These are phyloP conservation scores for Bettongia penicillata DNA, from an alignment of 2,113 vertebrate genomes.

Conservation along the genomic window DNA sequence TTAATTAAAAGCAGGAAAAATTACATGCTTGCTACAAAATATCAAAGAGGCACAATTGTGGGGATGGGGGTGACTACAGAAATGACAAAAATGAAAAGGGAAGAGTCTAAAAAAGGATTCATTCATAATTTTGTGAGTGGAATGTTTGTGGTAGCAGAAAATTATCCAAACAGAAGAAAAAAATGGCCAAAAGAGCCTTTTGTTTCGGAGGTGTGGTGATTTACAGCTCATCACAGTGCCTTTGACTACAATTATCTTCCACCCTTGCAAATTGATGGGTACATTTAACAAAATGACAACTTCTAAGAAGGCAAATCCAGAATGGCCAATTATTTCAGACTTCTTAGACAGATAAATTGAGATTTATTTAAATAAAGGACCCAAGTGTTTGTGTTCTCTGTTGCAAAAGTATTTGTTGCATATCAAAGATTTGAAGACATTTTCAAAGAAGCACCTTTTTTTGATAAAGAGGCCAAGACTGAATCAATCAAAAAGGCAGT, in stretches of 20 bases:
- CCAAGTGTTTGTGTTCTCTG: constrained; percentile 6
- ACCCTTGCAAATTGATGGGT: neutral
- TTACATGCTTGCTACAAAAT: neutral
- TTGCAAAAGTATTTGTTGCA: constrained; percentile 42
- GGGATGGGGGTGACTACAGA: neutral
- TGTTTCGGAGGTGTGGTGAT: neutral
- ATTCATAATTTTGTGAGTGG: neutral
- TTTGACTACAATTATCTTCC: neutral
- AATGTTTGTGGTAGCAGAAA: neutral
- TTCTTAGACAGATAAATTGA: constrained; percentile 5
- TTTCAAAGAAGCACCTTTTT: constrained; percentile 49
- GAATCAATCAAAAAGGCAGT: neutral
- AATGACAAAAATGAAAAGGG: neutral
- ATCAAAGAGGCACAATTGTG: neutral
- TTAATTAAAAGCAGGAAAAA: neutral
- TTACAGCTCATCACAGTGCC: neutral
- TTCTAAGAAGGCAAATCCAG: constrained; percentile 57
- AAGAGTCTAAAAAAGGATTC: neutral
- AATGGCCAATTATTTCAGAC: constrained; percentile 30
- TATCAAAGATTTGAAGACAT: neutral
- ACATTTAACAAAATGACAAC: constrained; percentile 44
- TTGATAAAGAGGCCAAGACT: neutral
- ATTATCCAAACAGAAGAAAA: neutral
- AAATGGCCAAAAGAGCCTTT: neutral
- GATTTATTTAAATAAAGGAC: neutral